Evolutionary conservation across 2,888 invertebrate genomes (phyloP).

Genomic region (Eupithecia exiguata): DNA sequence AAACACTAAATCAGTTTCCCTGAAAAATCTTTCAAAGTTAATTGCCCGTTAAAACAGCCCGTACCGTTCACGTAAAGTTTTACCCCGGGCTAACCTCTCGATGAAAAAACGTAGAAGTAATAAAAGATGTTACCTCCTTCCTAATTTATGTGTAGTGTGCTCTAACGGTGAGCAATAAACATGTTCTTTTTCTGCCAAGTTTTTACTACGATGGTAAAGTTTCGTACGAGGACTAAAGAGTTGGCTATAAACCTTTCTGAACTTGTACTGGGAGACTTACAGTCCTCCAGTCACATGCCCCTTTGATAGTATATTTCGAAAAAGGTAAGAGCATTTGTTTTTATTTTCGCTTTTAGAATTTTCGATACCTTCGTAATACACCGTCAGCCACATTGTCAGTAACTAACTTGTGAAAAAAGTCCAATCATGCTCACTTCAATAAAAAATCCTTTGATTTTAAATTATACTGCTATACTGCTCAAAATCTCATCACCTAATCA

Average conservation of each 20-base stretch:
- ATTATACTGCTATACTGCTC: no score
- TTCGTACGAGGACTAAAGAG: conserved; percentile 18
- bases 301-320: background rate
- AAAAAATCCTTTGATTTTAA: no score
- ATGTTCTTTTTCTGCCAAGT: conserved; percentile 45
- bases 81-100: conserved; percentile 8
- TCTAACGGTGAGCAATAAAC: conserved; percentile 51
- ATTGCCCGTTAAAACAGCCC: conserved; percentile 12
- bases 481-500: no score
- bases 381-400: background rate
- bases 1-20: background rate
- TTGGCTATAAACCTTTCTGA: background rate
- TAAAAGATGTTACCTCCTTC: conserved; percentile 39
- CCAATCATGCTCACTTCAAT: no score
- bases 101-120: conserved; percentile 37
- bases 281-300: background rate
- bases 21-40: conserved; percentile 10
- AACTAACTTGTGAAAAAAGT: background rate
- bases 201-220: conserved; percentile 47
- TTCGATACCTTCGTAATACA: background rate
- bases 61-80: background rate
- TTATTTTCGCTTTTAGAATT: background rate
- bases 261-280: background rate
- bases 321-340: background rate
- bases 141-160: conserved; percentile 45